Base-by-base conservation (phyloP, 2,113 vertebrate species). In the Psammodynastes pulverulentus region DNA sequence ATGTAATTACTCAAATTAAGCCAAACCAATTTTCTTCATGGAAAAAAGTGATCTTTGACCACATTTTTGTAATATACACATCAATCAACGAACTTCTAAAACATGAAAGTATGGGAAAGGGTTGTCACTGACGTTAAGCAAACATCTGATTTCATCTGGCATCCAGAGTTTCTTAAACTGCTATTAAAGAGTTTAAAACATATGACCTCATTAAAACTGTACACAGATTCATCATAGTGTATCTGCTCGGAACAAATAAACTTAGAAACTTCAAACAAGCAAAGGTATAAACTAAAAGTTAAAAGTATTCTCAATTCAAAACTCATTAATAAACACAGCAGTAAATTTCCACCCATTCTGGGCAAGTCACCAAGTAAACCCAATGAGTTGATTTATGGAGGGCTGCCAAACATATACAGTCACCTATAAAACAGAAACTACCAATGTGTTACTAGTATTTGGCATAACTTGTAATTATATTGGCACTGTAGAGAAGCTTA, bases 71-170 rank as follows among this genome's bases (percentile, higher is more conserved):
- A 87, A 54, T 48, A 54, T 24, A 93, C 48, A 29, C 54, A 52
- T 53, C 58, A 87, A 89, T 89, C 48, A 90, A 45, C 48, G 52
- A 87, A 90, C 49, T 53, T 46, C 34, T 86, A 90, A 86, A 88
- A 88, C 49, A 91, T 93, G 84, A 49, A 90, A 90, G 84, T 48
- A 52, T 29, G 58, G 48, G 48, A 93, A 87, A 93, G 87, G 79
- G 54, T 93, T 91, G 92, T 46, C 86, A 88, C 48, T 54, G 29
- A 54, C 85, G 54, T 92, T n/a, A 87, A 54, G 56, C 79, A 90
- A 79, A 87, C 2, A 6, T 87, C 90, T 90, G 58, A 90, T 23
- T 91, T 93, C 85, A 93, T 90, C 92, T 93, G 58, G 86, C 13
- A 43, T 84, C 62, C 52, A 84, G 51, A 52, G 54, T 43, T 43